A percentile compares a stretch with the other conserved stretches of the same genome.
Conservation (phyloP, 2,888 invertebrate species). For the Gibbula magus region DNA sequence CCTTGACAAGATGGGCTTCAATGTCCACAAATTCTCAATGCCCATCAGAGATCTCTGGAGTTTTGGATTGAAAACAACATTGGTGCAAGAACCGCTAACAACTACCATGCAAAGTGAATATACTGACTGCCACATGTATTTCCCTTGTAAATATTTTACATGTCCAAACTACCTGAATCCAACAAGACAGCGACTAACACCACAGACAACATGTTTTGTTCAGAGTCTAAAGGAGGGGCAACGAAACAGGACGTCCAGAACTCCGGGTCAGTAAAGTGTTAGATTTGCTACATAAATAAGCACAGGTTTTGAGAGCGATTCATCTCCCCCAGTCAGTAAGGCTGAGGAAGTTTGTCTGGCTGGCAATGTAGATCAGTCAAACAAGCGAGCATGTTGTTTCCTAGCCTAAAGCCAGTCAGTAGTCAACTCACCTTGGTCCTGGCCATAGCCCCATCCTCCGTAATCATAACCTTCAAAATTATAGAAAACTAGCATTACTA, state of each 20-base stretch:
- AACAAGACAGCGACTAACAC: no score
- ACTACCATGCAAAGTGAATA: no score
- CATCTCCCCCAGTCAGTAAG: conserved; percentile 1
- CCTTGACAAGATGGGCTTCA: background rate
- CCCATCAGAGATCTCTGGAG: conserved; percentile 16
- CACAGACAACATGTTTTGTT: no score
- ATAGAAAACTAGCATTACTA: conserved; percentile 40
- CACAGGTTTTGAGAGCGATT: background rate
- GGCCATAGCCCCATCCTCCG: conserved; percentile 62
- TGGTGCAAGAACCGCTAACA: no score
- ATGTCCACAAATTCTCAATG: background rate
- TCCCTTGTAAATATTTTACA: no score
- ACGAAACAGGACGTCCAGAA: no score
- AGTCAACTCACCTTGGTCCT: conserved; percentile 57
- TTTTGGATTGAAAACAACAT: background rate
- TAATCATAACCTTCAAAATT: conserved; percentile 62
- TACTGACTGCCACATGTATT: no score
- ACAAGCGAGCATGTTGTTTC: conserved; percentile 27
- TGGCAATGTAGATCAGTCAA: background rate
- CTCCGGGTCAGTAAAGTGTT: background rate
- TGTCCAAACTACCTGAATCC: no score
- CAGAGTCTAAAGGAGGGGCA: no score
- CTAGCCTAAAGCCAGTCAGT: conserved; percentile 18
- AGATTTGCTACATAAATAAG: conserved; percentile 12
- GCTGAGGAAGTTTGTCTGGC: background rate